Conservation (phyloP, 2,797 vertebrate species). For the Bradypus variegatus region DNA sequence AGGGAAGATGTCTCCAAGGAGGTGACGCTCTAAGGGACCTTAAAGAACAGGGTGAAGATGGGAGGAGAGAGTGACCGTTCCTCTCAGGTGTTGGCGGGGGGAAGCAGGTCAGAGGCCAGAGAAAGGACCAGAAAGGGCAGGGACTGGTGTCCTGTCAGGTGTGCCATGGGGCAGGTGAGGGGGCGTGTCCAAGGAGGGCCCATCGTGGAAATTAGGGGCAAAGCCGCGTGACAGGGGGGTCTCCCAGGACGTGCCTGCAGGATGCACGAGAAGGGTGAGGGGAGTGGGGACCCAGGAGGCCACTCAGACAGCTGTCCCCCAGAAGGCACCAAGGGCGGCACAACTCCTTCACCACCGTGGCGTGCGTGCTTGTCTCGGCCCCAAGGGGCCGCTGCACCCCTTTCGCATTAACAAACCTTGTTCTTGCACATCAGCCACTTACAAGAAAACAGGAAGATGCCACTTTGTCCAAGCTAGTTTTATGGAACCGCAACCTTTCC, state of each 20-base stretch:
- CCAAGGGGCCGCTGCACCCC: accelerated
- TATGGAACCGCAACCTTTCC: no score
- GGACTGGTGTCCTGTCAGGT: no score
- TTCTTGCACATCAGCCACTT: neutral
- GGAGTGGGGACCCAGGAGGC: neutral
- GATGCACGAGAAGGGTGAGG: accelerated
- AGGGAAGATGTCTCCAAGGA: accelerated
- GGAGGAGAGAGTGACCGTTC: neutral
- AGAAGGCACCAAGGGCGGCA: accelerated
- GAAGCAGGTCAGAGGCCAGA: neutral
- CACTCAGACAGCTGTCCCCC: neutral
- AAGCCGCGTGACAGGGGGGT: neutral
- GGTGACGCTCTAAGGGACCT: neutral
- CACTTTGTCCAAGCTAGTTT: accelerated
- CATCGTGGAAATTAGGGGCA: neutral
- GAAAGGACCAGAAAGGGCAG: neutral
- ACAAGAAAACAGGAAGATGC: accelerated
- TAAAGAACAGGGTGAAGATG: neutral
- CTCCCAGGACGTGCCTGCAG: accelerated
- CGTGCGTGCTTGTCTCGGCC: accelerated
- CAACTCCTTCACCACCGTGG: accelerated
- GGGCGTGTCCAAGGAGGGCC: neutral
- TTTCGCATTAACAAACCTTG: accelerated
- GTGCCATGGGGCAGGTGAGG: neutral
- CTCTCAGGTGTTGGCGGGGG: no score